phyloP scores from a whole-genome alignment of 2,888 invertebrate species.

The Podotricha telesiphe region DNA sequence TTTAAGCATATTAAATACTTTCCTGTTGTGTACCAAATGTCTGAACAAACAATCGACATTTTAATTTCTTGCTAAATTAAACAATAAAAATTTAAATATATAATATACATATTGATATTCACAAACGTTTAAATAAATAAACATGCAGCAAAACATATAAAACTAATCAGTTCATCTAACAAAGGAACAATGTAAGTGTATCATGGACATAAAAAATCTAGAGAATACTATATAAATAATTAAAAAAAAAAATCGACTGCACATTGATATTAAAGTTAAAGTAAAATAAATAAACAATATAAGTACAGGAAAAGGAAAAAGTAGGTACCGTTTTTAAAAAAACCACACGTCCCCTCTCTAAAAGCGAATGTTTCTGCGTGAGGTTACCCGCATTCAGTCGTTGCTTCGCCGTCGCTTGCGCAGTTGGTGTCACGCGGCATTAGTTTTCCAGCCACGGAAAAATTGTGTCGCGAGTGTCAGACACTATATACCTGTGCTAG shows the following conservation, averaged over 20 bases:
- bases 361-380: constrained; percentile 75
- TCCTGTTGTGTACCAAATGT: neutral
- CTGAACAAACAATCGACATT: neutral
- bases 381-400: constrained; percentile 66
- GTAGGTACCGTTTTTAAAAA: constrained; percentile 46
- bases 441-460: constrained; percentile 74
- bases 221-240: neutral
- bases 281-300: neutral
- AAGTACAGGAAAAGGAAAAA: constrained; percentile 39
- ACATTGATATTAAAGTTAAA: neutral
- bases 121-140: constrained; percentile 6
- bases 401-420: constrained; percentile 69
- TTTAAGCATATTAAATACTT: constrained; percentile 3
- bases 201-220: neutral
- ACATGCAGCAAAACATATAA: constrained; percentile 3
- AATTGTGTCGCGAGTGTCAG: constrained; percentile 77
- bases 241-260: neutral
- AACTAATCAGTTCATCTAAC: constrained; percentile 1
- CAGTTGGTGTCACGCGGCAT: constrained; percentile 73
- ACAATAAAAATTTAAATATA: neutral
- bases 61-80: neutral
- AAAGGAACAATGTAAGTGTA: neutral
- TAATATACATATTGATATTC: neutral
- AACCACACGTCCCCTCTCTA: constrained; percentile 63
- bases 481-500: constrained; percentile 42